Evolutionary conservation across 2,888 invertebrate genomes (phyloP), one percentile per base, ranked within the genome.

Genomic region (Trichopria drosophilae): DNA sequence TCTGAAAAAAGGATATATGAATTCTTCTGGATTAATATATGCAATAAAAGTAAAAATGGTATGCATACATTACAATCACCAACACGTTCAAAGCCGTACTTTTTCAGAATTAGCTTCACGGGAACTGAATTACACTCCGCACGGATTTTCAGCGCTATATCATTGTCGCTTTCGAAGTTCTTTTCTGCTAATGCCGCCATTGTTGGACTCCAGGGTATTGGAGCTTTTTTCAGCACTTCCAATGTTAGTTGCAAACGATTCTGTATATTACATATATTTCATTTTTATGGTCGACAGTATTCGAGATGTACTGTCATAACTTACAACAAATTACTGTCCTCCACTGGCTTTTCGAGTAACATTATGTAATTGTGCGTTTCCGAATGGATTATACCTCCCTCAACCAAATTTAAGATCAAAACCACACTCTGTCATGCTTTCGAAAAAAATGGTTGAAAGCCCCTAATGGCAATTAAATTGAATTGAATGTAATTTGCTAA

Each of bases 91-190:
- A 77, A 76, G 18, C 75, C 73, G 48, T 77, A 77, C 56, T 78
- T 79, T 37, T 76, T 77, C 29, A 79, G 63, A 32, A 81, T 70
- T 13, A 77, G 60, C 59, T 77, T 76, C 35, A 72, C 71, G 1
- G 76, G 68, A 51, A 80, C 76, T 23, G 71, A 66, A 41, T 72
- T 72, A 28, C 72, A 62, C 51, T 76, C 70, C 15, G 66, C 59
- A 54, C 63, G 67, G 32, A 81, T 76, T 51, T 71, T 61, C 15
- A 61, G 53, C 5, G 73, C 72, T 24, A 76, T 56, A 9, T 67
- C 67, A 63, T 78, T 77, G 24, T 73, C 68, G 9, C 69, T 58
- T 16, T 57, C 60, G 15, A 64, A 62, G 40, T 65, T 67, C 15
- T 50, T 54, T 53, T 76, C 69, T 36, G 69, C 71, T 7, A 77